These are phyloP conservation scores for Orthosia gracilis DNA, from an alignment of 2,888 invertebrate species.

Conservation along the genomic window DNA sequence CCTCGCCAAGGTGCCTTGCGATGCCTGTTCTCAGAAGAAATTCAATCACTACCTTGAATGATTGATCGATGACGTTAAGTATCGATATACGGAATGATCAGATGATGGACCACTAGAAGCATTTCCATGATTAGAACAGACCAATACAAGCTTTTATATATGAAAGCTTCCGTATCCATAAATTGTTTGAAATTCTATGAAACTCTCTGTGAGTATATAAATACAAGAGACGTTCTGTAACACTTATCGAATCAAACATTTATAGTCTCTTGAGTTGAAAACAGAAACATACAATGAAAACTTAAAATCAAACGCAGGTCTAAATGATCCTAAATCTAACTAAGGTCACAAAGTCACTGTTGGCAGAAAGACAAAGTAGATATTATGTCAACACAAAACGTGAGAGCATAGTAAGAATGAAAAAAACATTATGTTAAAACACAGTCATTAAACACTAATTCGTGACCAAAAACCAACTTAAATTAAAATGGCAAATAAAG, in stretches of 20 bases:
- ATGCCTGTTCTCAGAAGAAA: conserved; percentile 82
- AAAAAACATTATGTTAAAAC: conserved; percentile 48
- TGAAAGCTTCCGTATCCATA: conserved; percentile 30
- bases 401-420: conserved; percentile 42
- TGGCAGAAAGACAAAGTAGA: conserved; percentile 36
- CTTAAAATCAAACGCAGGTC: not conserved
- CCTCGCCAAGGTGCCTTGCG: conserved; percentile 78
- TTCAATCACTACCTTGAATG: conserved; percentile 78
- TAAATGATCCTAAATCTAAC: conserved; percentile 25
- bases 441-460: conserved; percentile 47
- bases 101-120: conserved; percentile 4
- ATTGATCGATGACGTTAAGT: conserved; percentile 78
- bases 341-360: conserved; percentile 46
- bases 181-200: conserved; percentile 11
- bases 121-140: conserved; percentile 10
- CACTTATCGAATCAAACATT: not conserved
- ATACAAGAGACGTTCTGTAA: not conserved
- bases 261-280: not conserved
- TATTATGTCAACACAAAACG: conserved; percentile 48
- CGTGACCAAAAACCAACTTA: conserved; percentile 59
- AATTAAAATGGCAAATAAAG: conserved; percentile 54
- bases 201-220: not conserved
- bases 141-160: conserved; percentile 2
- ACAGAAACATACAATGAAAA: not conserved
- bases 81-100: conserved; percentile 23